Evolutionary conservation across 2,888 invertebrate species (phyloP).

Genomic region (Crossocerus cetratus): DNA sequence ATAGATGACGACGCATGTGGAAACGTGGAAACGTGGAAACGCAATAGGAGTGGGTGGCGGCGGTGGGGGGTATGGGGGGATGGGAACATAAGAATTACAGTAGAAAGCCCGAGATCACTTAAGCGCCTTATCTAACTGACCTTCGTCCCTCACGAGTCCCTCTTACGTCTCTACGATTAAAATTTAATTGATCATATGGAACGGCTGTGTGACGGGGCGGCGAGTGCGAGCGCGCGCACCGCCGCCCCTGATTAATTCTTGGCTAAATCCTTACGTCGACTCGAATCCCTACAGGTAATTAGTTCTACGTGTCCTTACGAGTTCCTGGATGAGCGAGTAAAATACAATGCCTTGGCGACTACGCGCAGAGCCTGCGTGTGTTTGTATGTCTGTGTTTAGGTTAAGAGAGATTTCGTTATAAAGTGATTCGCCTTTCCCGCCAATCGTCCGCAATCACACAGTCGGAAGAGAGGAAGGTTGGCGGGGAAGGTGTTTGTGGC

Average conservation of each 20-base stretch:
- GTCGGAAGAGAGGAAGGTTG: neutral
- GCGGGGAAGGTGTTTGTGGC: conserved; percentile 19
- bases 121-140: conserved; percentile 22
- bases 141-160: conserved; percentile 21
- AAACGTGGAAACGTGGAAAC: neutral
- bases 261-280: conserved; percentile 35
- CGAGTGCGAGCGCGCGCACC: conserved; percentile 31
- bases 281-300: conserved; percentile 43
- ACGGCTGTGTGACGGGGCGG: conserved; percentile 63
- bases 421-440: conserved; percentile 11
- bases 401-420: conserved; percentile 31
- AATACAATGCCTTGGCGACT: conserved; percentile 18
- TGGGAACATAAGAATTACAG: conserved; percentile 19
- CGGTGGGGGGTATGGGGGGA: no score
- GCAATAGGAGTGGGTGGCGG: neutral
- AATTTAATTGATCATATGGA: conserved; percentile 69
- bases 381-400: conserved; percentile 11
- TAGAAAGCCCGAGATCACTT: conserved; percentile 45
- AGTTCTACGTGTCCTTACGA: conserved; percentile 41
- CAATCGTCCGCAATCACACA: conserved; percentile 8
- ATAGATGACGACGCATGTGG: conserved; percentile 17
- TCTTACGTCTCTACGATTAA: conserved; percentile 58
- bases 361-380: no score
- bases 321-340: conserved; percentile 39
- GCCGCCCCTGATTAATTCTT: conserved; percentile 37